Evolutionary conservation across 2,113 vertebrate species (phyloP).

Genomic region (Melanerpes formicivorus): DNA sequence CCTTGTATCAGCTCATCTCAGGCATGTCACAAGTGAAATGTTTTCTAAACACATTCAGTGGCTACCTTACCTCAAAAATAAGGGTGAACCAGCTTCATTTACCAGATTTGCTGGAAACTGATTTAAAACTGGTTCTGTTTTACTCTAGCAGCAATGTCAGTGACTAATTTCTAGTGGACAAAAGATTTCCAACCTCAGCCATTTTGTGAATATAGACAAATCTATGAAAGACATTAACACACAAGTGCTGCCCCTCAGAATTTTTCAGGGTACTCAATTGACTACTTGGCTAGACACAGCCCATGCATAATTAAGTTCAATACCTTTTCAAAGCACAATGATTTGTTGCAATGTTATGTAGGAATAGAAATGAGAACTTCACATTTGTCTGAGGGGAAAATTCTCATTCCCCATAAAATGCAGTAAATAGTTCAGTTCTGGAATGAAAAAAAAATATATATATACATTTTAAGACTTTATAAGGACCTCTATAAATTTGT

Average conservation of each 20-base stretch:
- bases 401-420: not conserved
- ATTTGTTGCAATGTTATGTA: not conserved
- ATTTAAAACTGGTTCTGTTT: not conserved
- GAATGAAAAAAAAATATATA: not conserved
- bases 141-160: not conserved
- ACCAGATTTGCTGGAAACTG: not conserved
- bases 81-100: not conserved
- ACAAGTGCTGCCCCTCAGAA: not conserved
- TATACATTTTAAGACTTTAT: not conserved
- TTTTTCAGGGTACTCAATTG: not conserved
- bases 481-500: not conserved
- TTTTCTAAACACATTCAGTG: not conserved
- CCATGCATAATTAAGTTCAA: not conserved
- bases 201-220: not conserved
- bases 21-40: not conserved
- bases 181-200: not conserved
- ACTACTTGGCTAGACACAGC: not conserved
- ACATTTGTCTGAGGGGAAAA: not conserved
- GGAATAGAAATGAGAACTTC: not conserved
- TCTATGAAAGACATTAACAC: not conserved
- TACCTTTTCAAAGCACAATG: not conserved
- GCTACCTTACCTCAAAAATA: not conserved
- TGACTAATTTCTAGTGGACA: not conserved
- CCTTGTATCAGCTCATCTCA: conserved; percentile 24
- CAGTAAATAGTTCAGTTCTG: not conserved